phyloP scores from a whole-genome alignment of 2,797 vertebrate species.

The Prunella strophiata region DNA sequence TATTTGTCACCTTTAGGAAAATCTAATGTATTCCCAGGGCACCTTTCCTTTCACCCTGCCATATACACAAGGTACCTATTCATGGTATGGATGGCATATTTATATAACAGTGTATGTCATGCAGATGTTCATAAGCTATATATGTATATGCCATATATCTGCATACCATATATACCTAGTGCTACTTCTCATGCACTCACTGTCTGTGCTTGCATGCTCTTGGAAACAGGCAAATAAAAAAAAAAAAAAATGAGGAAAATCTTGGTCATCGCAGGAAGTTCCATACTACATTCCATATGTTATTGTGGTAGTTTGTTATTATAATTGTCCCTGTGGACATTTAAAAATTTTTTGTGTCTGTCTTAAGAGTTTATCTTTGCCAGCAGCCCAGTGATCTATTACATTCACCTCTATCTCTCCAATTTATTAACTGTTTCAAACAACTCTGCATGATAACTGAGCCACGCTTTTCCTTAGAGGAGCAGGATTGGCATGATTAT shows the following conservation, averaged over 20 bases:
- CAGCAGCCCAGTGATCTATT: background rate
- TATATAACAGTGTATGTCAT: background rate
- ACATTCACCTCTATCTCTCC: background rate
- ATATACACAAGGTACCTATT: background rate
- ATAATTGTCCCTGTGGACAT: too few species aligned
- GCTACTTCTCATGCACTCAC: background rate
- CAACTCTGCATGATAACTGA: background rate
- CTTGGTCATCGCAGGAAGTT: background rate
- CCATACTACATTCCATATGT: rapidly evolving
- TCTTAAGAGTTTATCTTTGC: background rate
- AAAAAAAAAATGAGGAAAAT: background rate
- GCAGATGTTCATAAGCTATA: background rate
- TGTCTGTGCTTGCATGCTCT: background rate
- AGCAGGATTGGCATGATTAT: background rate
- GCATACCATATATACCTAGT: background rate
- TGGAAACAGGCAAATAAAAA: background rate
- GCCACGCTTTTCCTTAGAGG: background rate
- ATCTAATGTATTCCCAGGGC: background rate
- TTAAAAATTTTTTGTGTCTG: background rate
- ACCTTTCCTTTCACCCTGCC: background rate
- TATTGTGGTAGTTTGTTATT: background rate
- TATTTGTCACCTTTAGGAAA: background rate
- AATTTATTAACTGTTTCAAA: constrained; percentile 16
- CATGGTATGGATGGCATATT: rapidly evolving
- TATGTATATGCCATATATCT: too few species aligned